Evolutionary conservation across 2,888 invertebrate species (phyloP), one percentile per base, ranked within the genome.

Genomic region (Xanthostigma xanthostigma): DNA sequence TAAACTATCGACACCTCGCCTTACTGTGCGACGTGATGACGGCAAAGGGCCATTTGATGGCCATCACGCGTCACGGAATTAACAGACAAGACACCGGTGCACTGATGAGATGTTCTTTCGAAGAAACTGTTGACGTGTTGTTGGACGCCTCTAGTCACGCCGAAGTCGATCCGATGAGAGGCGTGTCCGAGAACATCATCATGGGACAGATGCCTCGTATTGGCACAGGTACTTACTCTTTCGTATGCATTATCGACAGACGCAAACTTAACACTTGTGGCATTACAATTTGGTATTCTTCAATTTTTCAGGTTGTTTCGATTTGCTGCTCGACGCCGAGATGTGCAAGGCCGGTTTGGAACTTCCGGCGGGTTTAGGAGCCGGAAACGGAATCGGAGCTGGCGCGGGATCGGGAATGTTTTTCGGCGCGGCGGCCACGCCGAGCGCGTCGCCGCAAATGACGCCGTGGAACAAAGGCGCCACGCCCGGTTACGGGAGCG

Each of bases 11-110:
- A 39, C 98, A 99, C 70, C 79, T 99, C 69, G 97, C 98, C 27
- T 78, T 99, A 68, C 80, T 99, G 62, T 99, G 98, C 73, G 98
- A 99, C 70, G 95, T 98, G 4, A 99, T 99, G 98, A 99, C 98
- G 2, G 95, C 96, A 17, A 99, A 98, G 69, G 98, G 98, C 64
- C 97, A 99, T 71, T 79, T 99, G 65, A 99, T 99, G 98, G 98
- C 98, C 55, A 99, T 99, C 65, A 99, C 98, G 38, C 91, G 98
- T 75, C 98, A 99, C 76, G 98, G 98, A 62, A 98, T 99, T 65
- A 99, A 99, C 70, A 77, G 91, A 57, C 93, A 94, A 65, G 96
- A 97, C 60, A 96, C 96, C 50, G 98, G 98, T 54, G 95, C 96
- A 10, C 79, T 99, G 50, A 99, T 99, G 92, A 84, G 97, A 70